Base-by-base conservation (phyloP, 2,888 invertebrate genomes). In the Fissipunctia ypsillon region DNA sequence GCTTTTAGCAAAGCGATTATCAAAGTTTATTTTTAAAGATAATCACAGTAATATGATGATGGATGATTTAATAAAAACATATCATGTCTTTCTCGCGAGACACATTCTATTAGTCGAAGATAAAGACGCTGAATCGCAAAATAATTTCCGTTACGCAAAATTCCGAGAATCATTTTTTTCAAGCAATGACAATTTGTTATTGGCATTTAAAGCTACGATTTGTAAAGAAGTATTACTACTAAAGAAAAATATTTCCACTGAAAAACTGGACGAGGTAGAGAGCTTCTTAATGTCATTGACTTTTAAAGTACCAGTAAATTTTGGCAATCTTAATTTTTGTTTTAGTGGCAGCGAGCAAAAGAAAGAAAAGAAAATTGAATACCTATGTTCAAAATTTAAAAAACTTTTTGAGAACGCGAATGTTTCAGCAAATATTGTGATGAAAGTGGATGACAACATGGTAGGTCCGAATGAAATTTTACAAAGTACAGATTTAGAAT, bases 11-110 rank as follows among this genome's bases (percentile, higher is more conserved):
- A 80, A 84, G 60, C 64, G 28, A 25, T 35, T 84, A 22, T 52
- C 60, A 16, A 72, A 71, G 28, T 72, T 70, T 48, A 73, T 84
- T 65, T 63, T 76, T 9, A 81, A 68, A 41, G 77, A 69, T 31
- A 65, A 73, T 60, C 48, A 64, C 35, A 50, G 19, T 28, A 67
- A 73, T 45, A 73, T 84, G 56, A 78, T 83, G 81, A 10, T 25
- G 14, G 81, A 84, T 38, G 69, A 69, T 41, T n/a, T 80, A 7
- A 83, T 84, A 31, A 83, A 81, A 69, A 72, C 60, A 2, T 84
- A 81, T 69, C 83, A 83, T 63, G 72, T 76, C 28, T 81, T 56
- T 70, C 54, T 84, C 6, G 76, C 78, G 2, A 71, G 65, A n/a
- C 38, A 78, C 25, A 41, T 83, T 41, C 7, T 83, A 19, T 45